A percentile compares a stretch with the other conserved stretches of the same genome.
Conservation (phyloP, 1,140 invertebrate species). For the Babylonia areolata region DNA sequence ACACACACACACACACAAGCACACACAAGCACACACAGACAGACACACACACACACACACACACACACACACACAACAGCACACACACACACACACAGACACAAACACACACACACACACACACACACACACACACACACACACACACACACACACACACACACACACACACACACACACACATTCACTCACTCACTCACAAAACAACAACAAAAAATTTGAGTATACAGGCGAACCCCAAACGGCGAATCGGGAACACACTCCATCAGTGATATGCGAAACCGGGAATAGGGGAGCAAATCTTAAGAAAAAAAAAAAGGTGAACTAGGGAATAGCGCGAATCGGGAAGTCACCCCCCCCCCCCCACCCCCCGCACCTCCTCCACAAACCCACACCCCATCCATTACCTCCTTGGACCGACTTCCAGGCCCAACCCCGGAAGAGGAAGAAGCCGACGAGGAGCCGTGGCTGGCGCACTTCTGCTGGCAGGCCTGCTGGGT, state of each 20-base stretch:
- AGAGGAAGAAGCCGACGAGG: too few relatives aligned
- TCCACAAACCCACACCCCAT: background rate
- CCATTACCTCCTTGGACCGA: background rate
- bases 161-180: conserved; percentile 13
- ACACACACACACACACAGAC: conserved; percentile 5
- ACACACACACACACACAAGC: too few relatives aligned
- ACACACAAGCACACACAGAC: too few relatives aligned
- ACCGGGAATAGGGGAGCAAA: too few relatives aligned
- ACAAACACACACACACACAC: background rate
- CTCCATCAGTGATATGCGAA: too few relatives aligned
- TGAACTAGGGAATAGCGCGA: too few relatives aligned
- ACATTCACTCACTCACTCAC: background rate
- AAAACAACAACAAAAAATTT: too few relatives aligned
- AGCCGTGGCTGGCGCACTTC: conserved; percentile 43
- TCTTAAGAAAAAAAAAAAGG: too few relatives aligned
- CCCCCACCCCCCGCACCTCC: too few relatives aligned
- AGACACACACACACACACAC: background rate
- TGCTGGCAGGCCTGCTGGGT: conserved; percentile 51
- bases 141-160: conserved; percentile 11
- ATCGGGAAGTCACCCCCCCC: too few relatives aligned
- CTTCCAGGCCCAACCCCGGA: background rate
- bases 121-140: background rate
- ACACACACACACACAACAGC: background rate
- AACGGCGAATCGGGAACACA: too few relatives aligned
- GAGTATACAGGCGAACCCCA: too few relatives aligned